Evolutionary conservation across 1,140 invertebrate species (phyloP).

Genomic region (Polypedilum vanderplanki): DNA sequence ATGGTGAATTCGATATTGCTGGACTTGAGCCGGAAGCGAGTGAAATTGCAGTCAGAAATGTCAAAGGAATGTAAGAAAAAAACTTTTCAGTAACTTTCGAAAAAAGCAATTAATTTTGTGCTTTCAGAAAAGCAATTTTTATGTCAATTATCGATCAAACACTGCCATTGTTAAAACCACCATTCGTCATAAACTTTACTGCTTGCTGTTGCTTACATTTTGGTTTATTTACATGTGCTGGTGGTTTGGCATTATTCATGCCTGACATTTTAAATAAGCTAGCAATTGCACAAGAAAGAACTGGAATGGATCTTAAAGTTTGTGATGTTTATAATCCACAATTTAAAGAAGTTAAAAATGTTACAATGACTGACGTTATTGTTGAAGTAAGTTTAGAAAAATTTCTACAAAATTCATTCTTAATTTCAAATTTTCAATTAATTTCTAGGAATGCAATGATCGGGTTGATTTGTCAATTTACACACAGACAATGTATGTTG

Average conservation of each 20-base stretch:
- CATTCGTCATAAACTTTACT: background rate
- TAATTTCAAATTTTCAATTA: constrained; percentile 29
- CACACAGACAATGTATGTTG: constrained; percentile 43
- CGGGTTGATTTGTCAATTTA: constrained; percentile 40
- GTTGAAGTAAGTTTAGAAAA: background rate
- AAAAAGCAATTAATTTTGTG: too few relatives aligned
- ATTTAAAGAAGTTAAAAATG: too few relatives aligned
- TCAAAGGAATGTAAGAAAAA: background rate
- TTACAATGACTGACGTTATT: too few relatives aligned
- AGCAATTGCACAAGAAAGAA: background rate
- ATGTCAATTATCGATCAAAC: background rate
- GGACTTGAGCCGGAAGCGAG: background rate
- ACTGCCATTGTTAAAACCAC: background rate
- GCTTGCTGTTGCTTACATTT: constrained; percentile 5
- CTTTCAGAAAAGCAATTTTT: background rate
- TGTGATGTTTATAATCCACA: background rate
- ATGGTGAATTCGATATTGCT: background rate
- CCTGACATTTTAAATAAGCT: constrained; percentile 9
- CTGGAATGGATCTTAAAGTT: background rate
- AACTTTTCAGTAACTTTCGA: too few relatives aligned
- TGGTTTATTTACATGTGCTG: background rate
- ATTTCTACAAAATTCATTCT: background rate
- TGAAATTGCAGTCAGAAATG: background rate
- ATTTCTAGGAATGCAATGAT: constrained; percentile 41
- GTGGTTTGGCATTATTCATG: background rate